Conservation (phyloP, 2,888 invertebrate genomes). For the Agapetus fuscipes region DNA sequence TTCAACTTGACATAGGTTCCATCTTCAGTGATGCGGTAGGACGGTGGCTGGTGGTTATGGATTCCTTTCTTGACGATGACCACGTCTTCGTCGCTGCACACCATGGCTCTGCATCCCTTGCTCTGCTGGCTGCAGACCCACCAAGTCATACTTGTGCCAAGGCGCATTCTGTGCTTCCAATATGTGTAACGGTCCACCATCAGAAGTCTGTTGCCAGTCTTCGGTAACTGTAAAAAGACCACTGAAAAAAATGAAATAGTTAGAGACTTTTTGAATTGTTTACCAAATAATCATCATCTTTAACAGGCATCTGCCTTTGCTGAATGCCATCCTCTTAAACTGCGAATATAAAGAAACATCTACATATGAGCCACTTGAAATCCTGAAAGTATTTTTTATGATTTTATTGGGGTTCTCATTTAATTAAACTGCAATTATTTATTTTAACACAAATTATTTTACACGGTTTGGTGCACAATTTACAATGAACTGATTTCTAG, state of each 20-base stretch:
- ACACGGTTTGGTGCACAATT: too few species aligned
- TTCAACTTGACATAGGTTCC: constrained; percentile 7
- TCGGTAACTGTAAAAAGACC: constrained; percentile 21
- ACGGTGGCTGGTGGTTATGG: not conserved
- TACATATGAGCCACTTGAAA: too few species aligned
- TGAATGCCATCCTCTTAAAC: too few species aligned
- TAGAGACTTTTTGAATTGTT: too few species aligned
- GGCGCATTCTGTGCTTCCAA: constrained; percentile 22
- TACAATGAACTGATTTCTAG: too few species aligned
- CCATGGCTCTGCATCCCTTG: constrained; percentile 19
- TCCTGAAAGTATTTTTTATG: too few species aligned
- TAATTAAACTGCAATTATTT: too few species aligned
- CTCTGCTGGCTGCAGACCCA: constrained; percentile 13
- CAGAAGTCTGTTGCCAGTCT: constrained; percentile 24
- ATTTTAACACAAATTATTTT: too few species aligned
- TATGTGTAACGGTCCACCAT: constrained; percentile 23
- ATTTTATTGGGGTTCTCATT: too few species aligned
- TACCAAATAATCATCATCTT: too few species aligned
- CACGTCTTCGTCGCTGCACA: constrained; percentile 11
- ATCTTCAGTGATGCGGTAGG: constrained; percentile 16
- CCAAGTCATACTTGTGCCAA: constrained; percentile 22
- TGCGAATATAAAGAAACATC: too few species aligned
- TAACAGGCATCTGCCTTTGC: too few species aligned
- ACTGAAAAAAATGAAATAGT: constrained; percentile 16
- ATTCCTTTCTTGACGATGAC: constrained; percentile 7